Evolutionary conservation across 2,888 invertebrate genomes (phyloP).

Genomic region (Myathropa florea): DNA sequence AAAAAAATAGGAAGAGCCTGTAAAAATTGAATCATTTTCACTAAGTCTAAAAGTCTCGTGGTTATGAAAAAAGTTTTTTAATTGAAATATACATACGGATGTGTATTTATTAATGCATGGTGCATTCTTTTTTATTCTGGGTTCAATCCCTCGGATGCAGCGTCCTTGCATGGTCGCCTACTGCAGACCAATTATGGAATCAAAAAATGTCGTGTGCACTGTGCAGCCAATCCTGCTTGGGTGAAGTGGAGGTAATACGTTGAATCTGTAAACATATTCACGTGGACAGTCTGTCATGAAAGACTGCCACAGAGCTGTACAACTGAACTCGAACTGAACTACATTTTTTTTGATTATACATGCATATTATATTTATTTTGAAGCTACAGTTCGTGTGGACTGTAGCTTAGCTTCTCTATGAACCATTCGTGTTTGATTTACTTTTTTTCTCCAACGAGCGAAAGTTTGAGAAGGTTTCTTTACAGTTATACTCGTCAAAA

Average conservation of each 20-base stretch:
- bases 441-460: no score
- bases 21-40: slow-evolving; percentile 49
- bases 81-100: slow-evolving; percentile 33
- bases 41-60: slow-evolving; percentile 32
- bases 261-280: not conserved
- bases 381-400: no score
- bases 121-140: slow-evolving; percentile 1
- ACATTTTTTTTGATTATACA: no score
- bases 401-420: no score
- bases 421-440: no score
- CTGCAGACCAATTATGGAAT: slow-evolving; percentile 49
- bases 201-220: slow-evolving; percentile 19
- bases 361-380: no score
- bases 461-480: no score
- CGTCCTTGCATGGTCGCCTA: not conserved
- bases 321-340: no score
- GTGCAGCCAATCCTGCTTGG: not conserved
- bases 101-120: not conserved
- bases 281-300: slow-evolving; percentile 24
- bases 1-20: not conserved
- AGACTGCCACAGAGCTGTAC: not conserved
- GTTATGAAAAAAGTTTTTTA: slow-evolving; percentile 7
- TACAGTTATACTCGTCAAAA: no score
- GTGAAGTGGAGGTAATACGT: slow-evolving; percentile 28
- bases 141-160: slow-evolving; percentile 2